Base-by-base conservation (phyloP, 2,888 invertebrate genomes). In the Hydraecia micacea region DNA sequence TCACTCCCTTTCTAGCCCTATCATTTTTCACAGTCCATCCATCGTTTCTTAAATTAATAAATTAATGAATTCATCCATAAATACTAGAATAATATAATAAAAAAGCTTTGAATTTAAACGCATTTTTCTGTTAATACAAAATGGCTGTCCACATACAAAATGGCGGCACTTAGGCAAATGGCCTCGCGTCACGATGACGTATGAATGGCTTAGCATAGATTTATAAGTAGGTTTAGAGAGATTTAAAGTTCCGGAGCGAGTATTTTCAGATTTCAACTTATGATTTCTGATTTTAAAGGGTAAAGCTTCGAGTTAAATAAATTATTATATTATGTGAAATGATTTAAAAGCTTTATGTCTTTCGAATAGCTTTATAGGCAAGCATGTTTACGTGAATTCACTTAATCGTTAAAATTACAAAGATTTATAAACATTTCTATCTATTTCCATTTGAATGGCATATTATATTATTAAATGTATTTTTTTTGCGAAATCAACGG, bases 161-260 rank as follows among this genome's bases (percentile, higher is more conserved):
- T 91, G 89, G 90, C 84, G 85, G 70, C 73, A 71, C 78, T 78
- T 77, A 75, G 62, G 87, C 85, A 90, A 92, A 91, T 89, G 87
- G 86, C 83, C 36, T 60, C 60, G 49, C 79, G 84, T 87, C 86
- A 88, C 80, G 75, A 77, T 91, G 89, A 91, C 86, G 80, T 86
- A 89, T 88, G 89, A 86, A 85, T 76, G 87, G 88, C 88, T 91
- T 88, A 84, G 80, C 73, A 80, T 75, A 85, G 86, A 90, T 91
- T 90, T 90, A 90, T 90, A 84, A 83, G 76, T 77, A 77, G 76
- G 77, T 67, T 84, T 83, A 84, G 74, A 74, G 78, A 84, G 85
- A 83, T 86, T 87, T 87, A 80, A 81, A 86, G 72, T 80, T 75
- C n/a, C 67, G 60, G 52, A 46, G 62, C 58, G 36, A 77, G 63